These are phyloP conservation scores for Malacosoma neustria DNA, from an alignment of 2,888 invertebrate species.

Conservation along the genomic window DNA sequence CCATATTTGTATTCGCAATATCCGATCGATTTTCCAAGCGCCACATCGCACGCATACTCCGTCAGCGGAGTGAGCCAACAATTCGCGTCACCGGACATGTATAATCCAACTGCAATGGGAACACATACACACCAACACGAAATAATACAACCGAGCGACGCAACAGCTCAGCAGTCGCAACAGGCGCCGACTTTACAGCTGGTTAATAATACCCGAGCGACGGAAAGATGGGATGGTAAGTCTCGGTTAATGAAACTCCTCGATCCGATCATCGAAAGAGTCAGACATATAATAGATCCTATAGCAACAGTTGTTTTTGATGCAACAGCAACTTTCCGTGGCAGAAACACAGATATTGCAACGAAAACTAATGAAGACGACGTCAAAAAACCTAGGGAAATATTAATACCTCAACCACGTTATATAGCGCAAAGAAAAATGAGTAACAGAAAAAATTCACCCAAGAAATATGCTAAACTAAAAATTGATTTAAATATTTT, in stretches of 20 bases:
- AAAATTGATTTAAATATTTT: constrained; percentile 54
- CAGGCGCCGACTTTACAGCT: constrained; percentile 55
- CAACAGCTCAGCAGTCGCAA: constrained; percentile 70
- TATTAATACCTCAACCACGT: constrained; percentile 57
- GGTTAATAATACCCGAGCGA: constrained; percentile 55
- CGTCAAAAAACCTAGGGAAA: constrained; percentile 46
- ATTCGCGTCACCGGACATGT: constrained; percentile 65
- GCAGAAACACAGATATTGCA: constrained; percentile 51
- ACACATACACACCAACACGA: constrained; percentile 53
- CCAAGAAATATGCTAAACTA: constrained; percentile 56
- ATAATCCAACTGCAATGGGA: constrained; percentile 56
- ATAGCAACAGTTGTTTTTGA: constrained; percentile 56
- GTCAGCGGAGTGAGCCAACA: constrained; percentile 65
- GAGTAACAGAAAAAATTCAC: constrained; percentile 38
- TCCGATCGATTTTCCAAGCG: constrained; percentile 71
- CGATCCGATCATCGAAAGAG: constrained; percentile 54
- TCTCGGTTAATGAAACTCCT: constrained; percentile 59
- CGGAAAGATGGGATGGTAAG: constrained; percentile 72
- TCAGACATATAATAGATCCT: constrained; percentile 51
- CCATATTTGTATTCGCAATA: constrained; percentile 71
- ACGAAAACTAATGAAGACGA: constrained; percentile 39
- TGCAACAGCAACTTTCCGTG: constrained; percentile 56
- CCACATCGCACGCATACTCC: constrained; percentile 71
- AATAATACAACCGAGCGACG: constrained; percentile 58
- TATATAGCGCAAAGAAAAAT: constrained; percentile 60